Evolutionary conservation across 2,888 invertebrate species (phyloP).

Genomic region (Epicampocera succincta): DNA sequence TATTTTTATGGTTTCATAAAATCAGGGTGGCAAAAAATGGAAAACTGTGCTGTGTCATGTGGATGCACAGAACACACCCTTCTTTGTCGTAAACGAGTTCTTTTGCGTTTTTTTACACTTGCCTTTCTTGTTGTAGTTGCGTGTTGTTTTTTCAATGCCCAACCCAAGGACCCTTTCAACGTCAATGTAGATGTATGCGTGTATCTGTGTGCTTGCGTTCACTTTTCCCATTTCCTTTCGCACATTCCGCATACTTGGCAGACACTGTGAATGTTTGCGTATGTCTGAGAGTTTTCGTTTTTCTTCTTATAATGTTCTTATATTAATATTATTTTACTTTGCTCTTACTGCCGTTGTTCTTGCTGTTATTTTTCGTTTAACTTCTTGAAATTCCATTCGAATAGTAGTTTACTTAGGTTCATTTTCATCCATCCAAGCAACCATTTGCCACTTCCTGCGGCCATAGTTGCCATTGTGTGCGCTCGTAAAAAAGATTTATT

Average conservation of each 20-base stretch:
- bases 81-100: slow-evolving; percentile 36
- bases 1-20: slow-evolving; percentile 58
- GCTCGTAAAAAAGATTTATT: slow-evolving; percentile 81
- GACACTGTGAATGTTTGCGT: slow-evolving; percentile 7
- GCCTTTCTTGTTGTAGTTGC: slow-evolving; percentile 63
- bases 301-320: slow-evolving; percentile 48
- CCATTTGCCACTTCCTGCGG: slow-evolving; percentile 72
- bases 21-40: slow-evolving; percentile 56
- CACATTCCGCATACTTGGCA: slow-evolving; percentile 26
- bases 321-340: slow-evolving; percentile 72
- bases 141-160: slow-evolving; percentile 57
- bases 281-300: slow-evolving; percentile 39
- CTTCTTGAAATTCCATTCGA: slow-evolving; percentile 76
- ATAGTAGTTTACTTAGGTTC: slow-evolving; percentile 80
- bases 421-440: slow-evolving; percentile 74
- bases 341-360: slow-evolving; percentile 42
- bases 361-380: slow-evolving; percentile 35
- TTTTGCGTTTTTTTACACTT: slow-evolving; percentile 49
- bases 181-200: slow-evolving; percentile 7
- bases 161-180: slow-evolving; percentile 63
- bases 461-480: slow-evolving; percentile 80
- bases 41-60: not conserved
- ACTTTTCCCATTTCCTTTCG: slow-evolving; percentile 60
- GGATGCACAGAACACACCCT: slow-evolving; percentile 63
- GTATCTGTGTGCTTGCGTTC: slow-evolving; percentile 38